Percentiles rank a stretch among this genome's conserved stretches.
These are phyloP conservation scores for Xyrichtys novacula DNA, from an alignment of 2,797 vertebrate genomes.

Conservation along the genomic window DNA sequence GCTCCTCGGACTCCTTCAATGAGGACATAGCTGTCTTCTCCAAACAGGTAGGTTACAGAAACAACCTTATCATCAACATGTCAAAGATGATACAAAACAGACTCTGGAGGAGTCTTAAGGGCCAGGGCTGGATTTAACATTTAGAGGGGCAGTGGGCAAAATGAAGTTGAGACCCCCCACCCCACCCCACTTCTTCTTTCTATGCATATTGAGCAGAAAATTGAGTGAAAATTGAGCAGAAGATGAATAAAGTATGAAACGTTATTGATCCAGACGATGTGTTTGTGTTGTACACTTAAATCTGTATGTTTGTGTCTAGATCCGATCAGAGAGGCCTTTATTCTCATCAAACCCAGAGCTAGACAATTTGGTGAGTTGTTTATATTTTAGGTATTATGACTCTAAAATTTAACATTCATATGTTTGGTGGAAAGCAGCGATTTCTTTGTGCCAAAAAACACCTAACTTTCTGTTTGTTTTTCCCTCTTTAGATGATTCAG, in stretches of 20 bases:
- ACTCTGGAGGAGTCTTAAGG: not conserved
- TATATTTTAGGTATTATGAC: no score
- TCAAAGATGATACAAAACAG: not conserved
- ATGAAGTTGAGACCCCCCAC: not conserved
- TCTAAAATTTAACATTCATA: not conserved
- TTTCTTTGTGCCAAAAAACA: not conserved
- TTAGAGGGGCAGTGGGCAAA: not conserved
- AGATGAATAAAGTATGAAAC: no score
- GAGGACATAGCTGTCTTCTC: slow-evolving; percentile 96
- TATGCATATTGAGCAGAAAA: no score
- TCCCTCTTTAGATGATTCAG: slow-evolving; percentile 78
- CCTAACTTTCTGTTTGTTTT: not conserved
- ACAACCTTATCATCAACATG: not conserved
- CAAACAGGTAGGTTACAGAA: slow-evolving; percentile 91
- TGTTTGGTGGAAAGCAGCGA: not conserved
- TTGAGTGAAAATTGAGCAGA: no score
- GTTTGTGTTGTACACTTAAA: no score
- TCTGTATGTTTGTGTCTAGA: slow-evolving; percentile 74
- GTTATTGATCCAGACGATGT: no score
- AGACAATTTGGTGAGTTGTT: slow-evolving; percentile 77
- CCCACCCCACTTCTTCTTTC: not conserved
- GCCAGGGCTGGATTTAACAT: not conserved
- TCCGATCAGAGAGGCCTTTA: slow-evolving; percentile 91
- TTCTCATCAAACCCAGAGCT: slow-evolving; percentile 92
- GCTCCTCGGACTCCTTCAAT: slow-evolving; percentile 95